phyloP scores from a whole-genome alignment of 2,888 invertebrate genomes.

The Nipponacmea schrenckii region DNA sequence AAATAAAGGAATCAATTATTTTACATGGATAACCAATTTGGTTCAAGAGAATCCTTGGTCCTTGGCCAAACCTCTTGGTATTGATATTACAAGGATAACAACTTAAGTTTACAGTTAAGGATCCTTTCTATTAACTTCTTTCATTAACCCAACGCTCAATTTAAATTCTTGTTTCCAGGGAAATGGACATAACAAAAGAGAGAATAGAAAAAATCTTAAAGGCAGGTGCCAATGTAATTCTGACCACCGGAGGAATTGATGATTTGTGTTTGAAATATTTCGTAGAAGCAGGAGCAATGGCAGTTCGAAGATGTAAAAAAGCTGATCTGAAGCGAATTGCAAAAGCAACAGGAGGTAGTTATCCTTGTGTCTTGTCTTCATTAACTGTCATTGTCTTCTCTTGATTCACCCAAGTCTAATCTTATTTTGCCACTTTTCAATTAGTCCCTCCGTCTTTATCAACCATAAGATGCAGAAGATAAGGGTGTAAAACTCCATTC shows the following conservation, averaged over 20 bases:
- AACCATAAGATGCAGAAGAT: too few species aligned
- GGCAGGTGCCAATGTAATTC: slow-evolving; percentile 93
- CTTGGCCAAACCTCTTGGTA: too few species aligned
- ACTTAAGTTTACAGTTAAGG: too few species aligned
- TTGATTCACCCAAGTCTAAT: background rate
- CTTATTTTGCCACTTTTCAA: background rate
- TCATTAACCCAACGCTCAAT: background rate
- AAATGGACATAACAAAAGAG: slow-evolving; percentile 97
- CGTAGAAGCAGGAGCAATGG: slow-evolving; percentile 97
- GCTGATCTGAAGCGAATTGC: slow-evolving; percentile 96
- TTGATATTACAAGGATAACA: too few species aligned
- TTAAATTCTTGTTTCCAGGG: slow-evolving; percentile 71
- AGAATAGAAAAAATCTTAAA: slow-evolving; percentile 93
- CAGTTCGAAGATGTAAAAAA: slow-evolving; percentile 94
- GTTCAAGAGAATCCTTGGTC: too few species aligned
- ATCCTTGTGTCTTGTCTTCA: background rate
- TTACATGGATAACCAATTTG: too few species aligned
- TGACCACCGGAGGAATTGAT: slow-evolving; percentile 96
- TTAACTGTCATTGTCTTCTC: background rate
- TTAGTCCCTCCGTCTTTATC: background rate
- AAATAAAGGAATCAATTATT: too few species aligned
- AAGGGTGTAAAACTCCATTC: background rate
- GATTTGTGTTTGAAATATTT: slow-evolving; percentile 99
- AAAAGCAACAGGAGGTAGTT: slow-evolving; percentile 87
- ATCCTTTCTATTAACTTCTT: too few species aligned